Evolutionary conservation across 1,140 invertebrate genomes (phyloP), one percentile per base, ranked within the genome.

Genomic region (Gryllus bimaculatus): DNA sequence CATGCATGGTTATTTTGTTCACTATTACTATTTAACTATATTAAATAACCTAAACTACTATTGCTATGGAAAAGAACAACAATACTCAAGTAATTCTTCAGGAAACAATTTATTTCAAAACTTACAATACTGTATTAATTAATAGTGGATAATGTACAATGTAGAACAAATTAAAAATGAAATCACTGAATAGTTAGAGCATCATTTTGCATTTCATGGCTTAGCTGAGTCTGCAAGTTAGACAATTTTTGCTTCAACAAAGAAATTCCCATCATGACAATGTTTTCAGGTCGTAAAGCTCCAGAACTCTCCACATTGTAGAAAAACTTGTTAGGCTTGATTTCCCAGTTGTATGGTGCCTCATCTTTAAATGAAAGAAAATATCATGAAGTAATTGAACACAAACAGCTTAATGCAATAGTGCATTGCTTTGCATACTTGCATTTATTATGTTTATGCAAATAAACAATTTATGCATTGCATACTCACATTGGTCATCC

Each of bases 311-410:
- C 98, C 0, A 99, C 96, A 88, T 98, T 99, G 84, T 93, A 97
- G 85, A 91, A 99, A 85, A 98, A 99, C 88, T 99, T 99, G 84
- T 98, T 98, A 13, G 98, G 96, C 86, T 97, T 97, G 8, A 93
- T 93, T 85, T 95, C 93, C 89, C 94, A 94, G 83, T 97, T 96
- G 84, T 94, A 99, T 12, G 94, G 91, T 8, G 95, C 97, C 89
- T 99, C 94, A 86, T 89, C 93, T 94, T 84, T 81, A 91, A 89
- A 74, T 81, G 80, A 84, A 81, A 81, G 82, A 39, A 39, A 39
- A 39, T 39, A 39, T 39, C 26, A 39, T 39, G 26, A 39, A 39
- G 1, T 39, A 39, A 39, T 39, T 39, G 26, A 2, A 39, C 26
- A 39, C 26, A 39, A 39, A 39, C 1, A 39, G 26, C 26, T 39